Evolutionary conservation across 2,797 vertebrate genomes (phyloP), one percentile per base, ranked within the genome.

Genomic region (Pelobates cultripes): DNA sequence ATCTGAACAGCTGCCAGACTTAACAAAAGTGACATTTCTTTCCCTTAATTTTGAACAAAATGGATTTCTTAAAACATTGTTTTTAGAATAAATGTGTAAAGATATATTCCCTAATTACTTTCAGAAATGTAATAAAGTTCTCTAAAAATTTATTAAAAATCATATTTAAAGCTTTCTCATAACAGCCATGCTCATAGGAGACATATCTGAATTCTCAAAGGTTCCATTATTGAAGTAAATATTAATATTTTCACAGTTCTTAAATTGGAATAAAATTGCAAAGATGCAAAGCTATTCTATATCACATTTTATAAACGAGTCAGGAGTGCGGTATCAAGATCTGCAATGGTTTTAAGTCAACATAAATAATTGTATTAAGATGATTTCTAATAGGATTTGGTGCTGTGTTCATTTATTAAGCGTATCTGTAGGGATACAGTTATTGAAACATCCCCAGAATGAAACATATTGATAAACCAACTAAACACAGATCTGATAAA

Each of bases 201-300:
- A 90, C 90, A 90, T 87, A 85, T 83, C 86, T 86, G 76, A 93
- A 93, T 91, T 91, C 94, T 92, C 92, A 2, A 82, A 92, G 90
- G 92, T 79, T 90, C 91, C 89, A 90, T 92, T 92, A 93, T 88
- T 89, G 92, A 93, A 94, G 94, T 89, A 95, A 95, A 95, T 95
- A 95, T 92, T 92, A 95, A 94, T 94, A 94, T 93, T 95, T 93
- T 92, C 91, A 92, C 91, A 87, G 86, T 93, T 94, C 91, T 89
- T 92, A 88, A 94, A 90, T 93, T 94, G 94, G 94, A 96, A 96
- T 95, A 96, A 97, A 93, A 95, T 93, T 93, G 93, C 92, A 88
- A 91, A 89, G 82, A 88, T 89, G 90, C 87, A 93, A 91, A 92
- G 86, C 88, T 88, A 86, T 86, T 12, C 90, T 93, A 90, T 91